These are phyloP conservation scores for Parnassius orleans DNA, from an alignment of 2,888 invertebrate genomes.

Conservation along the genomic window DNA sequence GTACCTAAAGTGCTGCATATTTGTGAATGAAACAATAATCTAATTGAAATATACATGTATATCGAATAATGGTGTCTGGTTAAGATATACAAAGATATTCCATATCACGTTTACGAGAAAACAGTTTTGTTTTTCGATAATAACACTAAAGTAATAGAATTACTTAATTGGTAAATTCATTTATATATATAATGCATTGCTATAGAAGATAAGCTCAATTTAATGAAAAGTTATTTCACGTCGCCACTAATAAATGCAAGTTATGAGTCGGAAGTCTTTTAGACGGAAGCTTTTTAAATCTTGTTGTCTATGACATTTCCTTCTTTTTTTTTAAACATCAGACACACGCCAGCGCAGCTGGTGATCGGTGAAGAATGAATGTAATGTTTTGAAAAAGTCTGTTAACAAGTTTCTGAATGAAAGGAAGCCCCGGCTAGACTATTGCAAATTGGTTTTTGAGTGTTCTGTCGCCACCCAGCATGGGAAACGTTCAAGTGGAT, in stretches of 20 bases:
- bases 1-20: conserved; percentile 12
- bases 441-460: conserved; percentile 74
- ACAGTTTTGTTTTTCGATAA: too few relatives aligned
- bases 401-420: conserved; percentile 41
- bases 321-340: conserved; percentile 44
- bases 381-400: conserved; percentile 44
- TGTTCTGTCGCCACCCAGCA: conserved; percentile 78
- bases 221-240: conserved; percentile 20
- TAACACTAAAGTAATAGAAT: too few relatives aligned
- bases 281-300: conserved; percentile 48
- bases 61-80: too few relatives aligned
- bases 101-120: conserved; percentile 9
- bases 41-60: background rate
- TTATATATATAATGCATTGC: background rate
- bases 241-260: conserved; percentile 34
- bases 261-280: conserved; percentile 34
- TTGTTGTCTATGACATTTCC: conserved; percentile 43
- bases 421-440: conserved; percentile 72
- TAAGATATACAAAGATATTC: background rate
- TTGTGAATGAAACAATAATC: background rate
- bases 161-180: background rate
- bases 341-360: conserved; percentile 70
- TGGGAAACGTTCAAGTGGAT: conserved; percentile 65
- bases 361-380: conserved; percentile 39
- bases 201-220: background rate